Base-by-base conservation (phyloP, 1,140 invertebrate species). In the Metaphire vulgaris region DNA sequence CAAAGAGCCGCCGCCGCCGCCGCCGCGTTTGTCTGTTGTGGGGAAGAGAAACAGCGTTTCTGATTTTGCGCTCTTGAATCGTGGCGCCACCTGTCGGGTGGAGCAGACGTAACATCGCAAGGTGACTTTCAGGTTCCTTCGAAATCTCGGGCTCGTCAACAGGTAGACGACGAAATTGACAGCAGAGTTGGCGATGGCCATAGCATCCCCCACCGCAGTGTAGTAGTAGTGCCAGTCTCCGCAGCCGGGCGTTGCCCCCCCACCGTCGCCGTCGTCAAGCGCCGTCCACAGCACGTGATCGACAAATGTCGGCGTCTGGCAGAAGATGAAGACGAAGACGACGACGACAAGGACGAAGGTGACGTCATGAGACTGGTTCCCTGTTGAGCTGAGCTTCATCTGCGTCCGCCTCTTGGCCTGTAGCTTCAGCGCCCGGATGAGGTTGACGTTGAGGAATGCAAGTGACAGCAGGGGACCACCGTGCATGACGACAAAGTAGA, bases 201-300 rank as follows among this genome's bases (percentile, higher is more conserved):
- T 28, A 14, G 69, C 28, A 33, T 78, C 77, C 0, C 72, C 74
- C 0, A 78, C 64, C 2, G 77, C 77, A 33, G 77, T 78, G 68
- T 78, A 78, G 56, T 78, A 78, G 69, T 74, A 78, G 30, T 74
- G 77, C 77, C 77, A 78, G 28, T 75, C 28, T 14, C 77, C 77
- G 56, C 77, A 78, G 30, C 2, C 6, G n/a, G n/a, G n/a, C n/a
- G n/a, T n/a, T n/a, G n/a, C n/a, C n/a, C n/a, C n/a, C 32, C 21
- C 33, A 2, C 66, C 29, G 28, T 64, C 28, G n/a, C n/a, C n/a
- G 15, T 69, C 68, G 68, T 70, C 74, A 16, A 78, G 28, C 21
- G 74, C 56, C 31, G 77, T 78, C 77, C 77, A 78, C 29, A 78
- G 67, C 12, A 78, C 34, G 69, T 75, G 72, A 34, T 78, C 77